phyloP scores from a whole-genome alignment of 2,797 vertebrate genomes.

The Ispidina lecontei region DNA sequence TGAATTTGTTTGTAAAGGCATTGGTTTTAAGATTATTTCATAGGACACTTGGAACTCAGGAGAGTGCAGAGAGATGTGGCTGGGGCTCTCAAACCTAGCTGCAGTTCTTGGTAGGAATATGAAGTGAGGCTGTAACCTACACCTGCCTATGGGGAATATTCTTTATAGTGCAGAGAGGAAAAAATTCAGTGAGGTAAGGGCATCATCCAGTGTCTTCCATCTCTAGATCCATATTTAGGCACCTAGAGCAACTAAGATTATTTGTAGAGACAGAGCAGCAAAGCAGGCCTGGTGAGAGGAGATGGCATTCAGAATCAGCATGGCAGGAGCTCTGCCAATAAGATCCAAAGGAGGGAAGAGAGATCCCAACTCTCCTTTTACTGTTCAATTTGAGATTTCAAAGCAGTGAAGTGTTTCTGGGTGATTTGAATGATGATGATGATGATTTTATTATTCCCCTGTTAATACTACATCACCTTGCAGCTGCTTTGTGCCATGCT shows the following conservation, averaged over 20 bases:
- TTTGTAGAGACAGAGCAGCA: not conserved
- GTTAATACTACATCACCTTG: not conserved
- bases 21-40: not conserved
- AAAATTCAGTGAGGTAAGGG: not conserved
- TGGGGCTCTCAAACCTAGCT: not conserved
- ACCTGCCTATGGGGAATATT: not conserved
- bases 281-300: not conserved
- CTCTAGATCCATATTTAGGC: not conserved
- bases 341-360: conserved; percentile 29
- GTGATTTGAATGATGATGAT: not conserved
- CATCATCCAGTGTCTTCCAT: not conserved
- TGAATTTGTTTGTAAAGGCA: not conserved
- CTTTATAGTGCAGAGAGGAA: not conserved
- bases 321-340: conserved; percentile 34
- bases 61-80: not conserved
- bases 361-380: conserved; percentile 41
- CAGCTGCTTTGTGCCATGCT: not conserved
- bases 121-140: not conserved
- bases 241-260: not conserved
- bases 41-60: rapidly evolving
- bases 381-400: not conserved
- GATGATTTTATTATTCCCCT: not conserved
- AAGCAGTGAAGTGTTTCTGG: not conserved
- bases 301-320: not conserved
- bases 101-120: not conserved